These are phyloP conservation scores for Octomys mimax DNA, from an alignment of 2,797 vertebrate genomes.

Conservation along the genomic window DNA sequence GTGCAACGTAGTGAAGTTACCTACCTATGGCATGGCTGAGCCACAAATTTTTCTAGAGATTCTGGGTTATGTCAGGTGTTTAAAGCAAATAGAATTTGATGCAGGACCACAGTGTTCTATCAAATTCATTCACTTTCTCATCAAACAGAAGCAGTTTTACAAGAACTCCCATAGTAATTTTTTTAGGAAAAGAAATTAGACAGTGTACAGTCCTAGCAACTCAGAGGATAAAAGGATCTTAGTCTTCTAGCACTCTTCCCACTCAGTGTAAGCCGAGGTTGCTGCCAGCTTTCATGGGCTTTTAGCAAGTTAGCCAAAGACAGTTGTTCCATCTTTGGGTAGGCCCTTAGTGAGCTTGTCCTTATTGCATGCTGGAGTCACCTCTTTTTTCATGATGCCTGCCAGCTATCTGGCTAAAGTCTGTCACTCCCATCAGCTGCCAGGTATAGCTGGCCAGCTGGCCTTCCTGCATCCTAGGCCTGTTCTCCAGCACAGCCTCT, in stretches of 20 bases:
- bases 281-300: neutral
- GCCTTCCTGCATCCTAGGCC: neutral
- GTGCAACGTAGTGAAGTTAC: neutral
- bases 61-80: neutral
- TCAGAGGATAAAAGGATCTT: neutral
- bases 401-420: neutral
- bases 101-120: neutral
- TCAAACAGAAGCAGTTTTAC: constrained; percentile 23
- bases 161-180: neutral
- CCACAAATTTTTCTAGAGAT: neutral
- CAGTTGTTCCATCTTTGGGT: neutral
- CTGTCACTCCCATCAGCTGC: neutral
- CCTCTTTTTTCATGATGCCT: neutral
- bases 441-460: neutral
- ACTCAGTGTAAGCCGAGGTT: neutral
- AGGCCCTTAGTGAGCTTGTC: neutral
- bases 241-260: neutral
- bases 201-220: neutral
- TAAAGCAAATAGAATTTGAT: neutral
- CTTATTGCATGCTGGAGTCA: constrained; percentile 20
- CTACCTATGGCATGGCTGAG: neutral
- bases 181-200: constrained; percentile 15
- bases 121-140: neutral
- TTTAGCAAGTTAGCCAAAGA: constrained; percentile 21
- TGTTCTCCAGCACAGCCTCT: neutral